Base-by-base conservation (phyloP, 2,113 vertebrate species). In the Glaucidium brasilianum region DNA sequence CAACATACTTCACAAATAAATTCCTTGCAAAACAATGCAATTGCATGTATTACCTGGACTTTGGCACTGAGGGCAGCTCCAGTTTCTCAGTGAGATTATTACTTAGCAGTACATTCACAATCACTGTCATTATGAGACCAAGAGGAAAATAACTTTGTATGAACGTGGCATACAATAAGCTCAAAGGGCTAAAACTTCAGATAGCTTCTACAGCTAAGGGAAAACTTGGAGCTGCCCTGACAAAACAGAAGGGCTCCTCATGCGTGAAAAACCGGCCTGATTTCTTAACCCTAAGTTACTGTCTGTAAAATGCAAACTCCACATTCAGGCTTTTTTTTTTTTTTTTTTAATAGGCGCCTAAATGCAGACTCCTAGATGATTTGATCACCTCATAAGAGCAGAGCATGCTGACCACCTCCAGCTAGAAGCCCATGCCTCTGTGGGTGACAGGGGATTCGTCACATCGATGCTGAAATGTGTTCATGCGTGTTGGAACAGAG, bases 401-500 rank as follows among this genome's bases (percentile, higher is more conserved):
- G 56, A 55, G 30, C 1, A 6, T 12, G 41, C 25, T 5, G 45
- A 15, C 25, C 29, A 26, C 25, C 35, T 35, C 3, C 1, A 52
- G 32, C 50, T 7, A 15, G 16, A n/a, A 37, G 16, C 4, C 52
- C 43, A 2, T 2, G 1, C 4, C n/a, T 35, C 1, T 10, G 1
- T 2, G 12, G 6, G 12, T 8, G 29, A 9, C 25, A 12, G 15
- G 25, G 8, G 7, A 14, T 35, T 43, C 15, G 41, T 22, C 64
- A 18, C 49, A 8, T 1, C 0, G 1, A 2, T 13, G 66, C 47
- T 1, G 55, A n/a, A 45, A 80, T 56, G 26, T 22, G 47, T 32
- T 12, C 21, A 81, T 35, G 84, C 86, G 15, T 5, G 8, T 92
- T 92, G 94, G 68, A 90, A 85, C 81, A 85, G 52, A 96, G 96